These are phyloP conservation scores for Pachyrhynchus sulphureomaculatus DNA, from an alignment of 1,140 invertebrate species.

Conservation along the genomic window DNA sequence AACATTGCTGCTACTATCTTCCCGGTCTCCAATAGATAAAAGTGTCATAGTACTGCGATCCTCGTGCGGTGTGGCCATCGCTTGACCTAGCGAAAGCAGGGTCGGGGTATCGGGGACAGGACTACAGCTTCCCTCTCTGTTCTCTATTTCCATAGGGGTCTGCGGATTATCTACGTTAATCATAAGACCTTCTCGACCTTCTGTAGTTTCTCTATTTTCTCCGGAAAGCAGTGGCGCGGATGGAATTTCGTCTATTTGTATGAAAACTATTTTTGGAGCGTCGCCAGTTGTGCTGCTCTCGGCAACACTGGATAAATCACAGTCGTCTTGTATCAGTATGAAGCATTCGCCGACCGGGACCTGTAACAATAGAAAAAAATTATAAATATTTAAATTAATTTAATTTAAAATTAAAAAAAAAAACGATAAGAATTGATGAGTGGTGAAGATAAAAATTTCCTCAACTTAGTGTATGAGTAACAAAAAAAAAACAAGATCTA, in stretches of 20 bases:
- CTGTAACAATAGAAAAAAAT: slow-evolving; percentile 14
- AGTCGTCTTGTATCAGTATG: slow-evolving; percentile 52
- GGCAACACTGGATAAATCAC: slow-evolving; percentile 46
- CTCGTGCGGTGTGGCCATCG: slow-evolving; percentile 5
- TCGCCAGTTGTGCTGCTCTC: slow-evolving; percentile 33
- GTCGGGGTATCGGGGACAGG: slow-evolving; percentile 26
- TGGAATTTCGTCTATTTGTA: slow-evolving; percentile 46
- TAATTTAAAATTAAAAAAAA: no score
- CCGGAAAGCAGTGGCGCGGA: slow-evolving; percentile 8
- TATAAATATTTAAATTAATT: not conserved
- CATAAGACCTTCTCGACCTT: not conserved
- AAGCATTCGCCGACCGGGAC: slow-evolving; percentile 48
- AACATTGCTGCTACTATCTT: not conserved
- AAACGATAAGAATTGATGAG: no score
- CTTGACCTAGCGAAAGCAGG: slow-evolving; percentile 14
- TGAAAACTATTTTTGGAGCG: slow-evolving; percentile 46
- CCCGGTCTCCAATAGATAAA: slow-evolving; percentile 1
- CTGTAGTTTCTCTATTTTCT: not conserved
- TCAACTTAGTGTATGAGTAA: no score
- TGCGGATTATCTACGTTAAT: not conserved
- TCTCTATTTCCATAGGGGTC: not conserved
- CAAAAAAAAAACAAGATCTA: no score
- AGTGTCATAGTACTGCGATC: slow-evolving; percentile 2
- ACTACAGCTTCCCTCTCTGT: slow-evolving; percentile 1
- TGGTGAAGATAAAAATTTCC: no score